Evolutionary conservation across 2,797 vertebrate species (phyloP), one percentile per base, ranked within the genome.

Genomic region (Falco berigora): DNA sequence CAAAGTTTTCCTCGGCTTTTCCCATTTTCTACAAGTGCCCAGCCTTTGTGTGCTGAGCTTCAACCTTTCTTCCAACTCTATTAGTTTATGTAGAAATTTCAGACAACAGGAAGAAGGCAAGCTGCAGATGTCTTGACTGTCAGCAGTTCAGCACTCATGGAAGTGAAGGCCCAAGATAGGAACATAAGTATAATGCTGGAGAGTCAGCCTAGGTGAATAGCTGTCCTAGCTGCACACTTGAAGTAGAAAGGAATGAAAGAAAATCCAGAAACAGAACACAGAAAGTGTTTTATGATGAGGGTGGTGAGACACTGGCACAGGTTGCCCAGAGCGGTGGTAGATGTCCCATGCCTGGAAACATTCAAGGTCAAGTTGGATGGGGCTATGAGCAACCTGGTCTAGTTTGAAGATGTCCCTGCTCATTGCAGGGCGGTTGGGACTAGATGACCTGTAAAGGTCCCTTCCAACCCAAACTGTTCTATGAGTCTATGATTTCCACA

Each of bases 1-100:
- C 94, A 97, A 94, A 97, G 89, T 87, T 89, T 88, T 72, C 44
- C 50, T 94, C 49, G 36, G 42, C 50, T 90, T 95, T 92, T 91
- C 59, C 86, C 92, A 40, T 71, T 93, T 84, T 68, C 38, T 44
- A 94, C 20, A 36, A 91, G 77, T 22, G 6, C 34, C 20, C 67
- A 77, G 55, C 86, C 75, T 93, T n/a, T 30, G 59, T 10, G 18
- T n/a, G 34, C 53, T 64, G 84, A 50, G 30, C 32, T 83, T 62
- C 30, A 88, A 28, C 27, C 36, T 88, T 83, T 91, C 80, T 88
- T 92, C 89, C 42, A 69, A 34, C 44, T 94, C 83, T 32, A 34
- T 78, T 91, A 94, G 36, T 83, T 86, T 78, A 64, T 56, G 52
- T 83, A 81, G 69, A 96, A 75, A 55, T n/a, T 88, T 75, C 49